Percentiles rank a stretch among this genome's conserved stretches.
phyloP scores from a whole-genome alignment of 35 echinoderm and acorn worm species.

The Eucidaris tribuloides region DNA sequence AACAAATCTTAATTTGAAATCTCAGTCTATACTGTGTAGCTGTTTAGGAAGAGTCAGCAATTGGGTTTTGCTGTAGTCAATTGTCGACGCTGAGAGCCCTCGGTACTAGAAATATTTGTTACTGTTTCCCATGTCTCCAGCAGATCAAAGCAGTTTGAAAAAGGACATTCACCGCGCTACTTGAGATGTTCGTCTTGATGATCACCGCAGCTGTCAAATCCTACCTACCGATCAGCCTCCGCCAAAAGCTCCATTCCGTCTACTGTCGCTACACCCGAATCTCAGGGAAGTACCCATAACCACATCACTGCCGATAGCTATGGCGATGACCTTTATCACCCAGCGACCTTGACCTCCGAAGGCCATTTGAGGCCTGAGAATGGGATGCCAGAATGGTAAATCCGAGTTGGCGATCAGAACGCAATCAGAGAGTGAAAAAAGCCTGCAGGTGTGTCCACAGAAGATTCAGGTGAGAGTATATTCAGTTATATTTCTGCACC shows the following conservation, averaged over 20 bases:
- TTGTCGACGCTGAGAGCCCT: not conserved
- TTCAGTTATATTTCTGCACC: too few relatives aligned
- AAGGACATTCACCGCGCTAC: not conserved
- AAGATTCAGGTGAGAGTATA: too few relatives aligned
- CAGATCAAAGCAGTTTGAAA: not conserved
- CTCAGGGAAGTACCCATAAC: not conserved
- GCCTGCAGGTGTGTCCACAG: too few relatives aligned
- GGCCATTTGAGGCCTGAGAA: conserved; percentile 69
- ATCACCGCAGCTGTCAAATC: conserved; percentile 23
- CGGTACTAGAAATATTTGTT: not conserved
- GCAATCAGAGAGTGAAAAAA: not conserved
- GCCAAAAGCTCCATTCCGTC: conserved; percentile 34
- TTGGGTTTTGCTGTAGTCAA: not conserved
- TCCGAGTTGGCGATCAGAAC: conserved; percentile 53
- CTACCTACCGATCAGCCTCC: conserved; percentile 27
- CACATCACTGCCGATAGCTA: not conserved
- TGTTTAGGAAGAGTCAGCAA: not conserved
- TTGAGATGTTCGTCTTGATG: conserved; percentile 1
- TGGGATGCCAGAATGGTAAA: conserved; percentile 62
- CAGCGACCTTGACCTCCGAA: conserved; percentile 54
- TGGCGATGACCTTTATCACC: conserved; percentile 48
- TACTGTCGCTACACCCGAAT: conserved; percentile 7
- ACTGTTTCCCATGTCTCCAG: not conserved
- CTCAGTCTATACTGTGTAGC: not conserved
- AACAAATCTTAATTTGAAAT: too few relatives aligned